phyloP scores from a whole-genome alignment of 2,888 invertebrate species.

The Pilophorus perplexus region DNA sequence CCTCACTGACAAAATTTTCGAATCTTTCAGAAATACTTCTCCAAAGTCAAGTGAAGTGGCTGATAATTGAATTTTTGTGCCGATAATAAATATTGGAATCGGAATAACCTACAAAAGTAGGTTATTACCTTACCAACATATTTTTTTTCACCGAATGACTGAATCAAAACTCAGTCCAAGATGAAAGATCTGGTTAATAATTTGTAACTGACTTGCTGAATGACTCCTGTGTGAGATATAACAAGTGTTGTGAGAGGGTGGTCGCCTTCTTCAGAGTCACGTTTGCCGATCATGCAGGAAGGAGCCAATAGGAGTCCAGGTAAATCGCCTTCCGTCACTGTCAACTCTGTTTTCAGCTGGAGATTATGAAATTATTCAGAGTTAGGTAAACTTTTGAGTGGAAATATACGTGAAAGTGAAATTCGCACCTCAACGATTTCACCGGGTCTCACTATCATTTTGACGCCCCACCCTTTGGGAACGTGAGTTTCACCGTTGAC shows the following conservation, averaged over 20 bases:
- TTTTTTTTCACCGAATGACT: neutral
- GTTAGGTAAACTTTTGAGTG: neutral
- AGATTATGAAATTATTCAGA: neutral
- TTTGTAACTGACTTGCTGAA: no score
- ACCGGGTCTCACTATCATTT: neutral
- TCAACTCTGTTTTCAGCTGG: constrained; percentile 7
- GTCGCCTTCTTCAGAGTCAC: neutral
- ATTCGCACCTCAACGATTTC: constrained; percentile 9
- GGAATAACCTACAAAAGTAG: constrained; percentile 5
- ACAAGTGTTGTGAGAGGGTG: neutral
- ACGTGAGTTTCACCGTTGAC: constrained; percentile 13
- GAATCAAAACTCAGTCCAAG: no score
- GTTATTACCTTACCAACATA: neutral
- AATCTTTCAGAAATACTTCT: neutral
- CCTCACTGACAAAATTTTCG: neutral
- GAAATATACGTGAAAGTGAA: neutral
- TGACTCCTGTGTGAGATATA: neutral
- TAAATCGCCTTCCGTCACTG: neutral
- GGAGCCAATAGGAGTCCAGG: neutral
- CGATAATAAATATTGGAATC: neutral
- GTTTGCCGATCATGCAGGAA: neutral
- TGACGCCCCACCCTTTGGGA: constrained; percentile 4
- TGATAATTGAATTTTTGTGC: constrained; percentile 5
- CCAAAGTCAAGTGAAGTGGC: constrained; percentile 17
- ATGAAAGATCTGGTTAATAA: no score